Evolutionary conservation across 2,113 vertebrate genomes (phyloP).

Genomic region (Cyprinodon tularosa): DNA sequence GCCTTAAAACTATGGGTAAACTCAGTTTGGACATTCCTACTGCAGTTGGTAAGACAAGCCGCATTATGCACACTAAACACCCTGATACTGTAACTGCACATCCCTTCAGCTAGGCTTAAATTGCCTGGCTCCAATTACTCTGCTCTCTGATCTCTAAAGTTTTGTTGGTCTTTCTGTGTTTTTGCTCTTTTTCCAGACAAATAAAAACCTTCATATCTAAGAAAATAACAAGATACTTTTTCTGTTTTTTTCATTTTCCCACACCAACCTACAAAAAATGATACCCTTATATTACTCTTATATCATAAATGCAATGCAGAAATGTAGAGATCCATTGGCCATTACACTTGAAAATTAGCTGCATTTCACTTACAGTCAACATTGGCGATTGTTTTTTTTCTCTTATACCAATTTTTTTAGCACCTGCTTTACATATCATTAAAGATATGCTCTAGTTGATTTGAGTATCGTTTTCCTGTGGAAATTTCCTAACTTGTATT

Average conservation of each 20-base stretch:
- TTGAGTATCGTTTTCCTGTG: background rate
- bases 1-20: constrained; percentile 16
- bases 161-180: constrained; percentile 59
- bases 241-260: no score
- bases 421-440: background rate
- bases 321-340: background rate
- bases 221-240: background rate
- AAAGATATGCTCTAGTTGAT: background rate
- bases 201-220: constrained; percentile 28
- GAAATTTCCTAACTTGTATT: background rate
- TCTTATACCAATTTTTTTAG: background rate
- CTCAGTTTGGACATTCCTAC: constrained; percentile 16
- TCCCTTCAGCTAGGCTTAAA: constrained; percentile 26
- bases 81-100: constrained; percentile 53
- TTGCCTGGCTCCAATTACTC: constrained; percentile 57
- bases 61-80: constrained; percentile 50
- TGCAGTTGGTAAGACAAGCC: constrained; percentile 31
- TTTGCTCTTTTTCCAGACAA: constrained; percentile 45
- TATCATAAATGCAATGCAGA: background rate
- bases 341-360: background rate
- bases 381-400: background rate
- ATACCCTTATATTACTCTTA: background rate
- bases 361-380: background rate
- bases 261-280: no score
- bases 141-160: constrained; percentile 51